phyloP scores from a whole-genome alignment of 2,888 invertebrate species.

The Erebia palarica region DNA sequence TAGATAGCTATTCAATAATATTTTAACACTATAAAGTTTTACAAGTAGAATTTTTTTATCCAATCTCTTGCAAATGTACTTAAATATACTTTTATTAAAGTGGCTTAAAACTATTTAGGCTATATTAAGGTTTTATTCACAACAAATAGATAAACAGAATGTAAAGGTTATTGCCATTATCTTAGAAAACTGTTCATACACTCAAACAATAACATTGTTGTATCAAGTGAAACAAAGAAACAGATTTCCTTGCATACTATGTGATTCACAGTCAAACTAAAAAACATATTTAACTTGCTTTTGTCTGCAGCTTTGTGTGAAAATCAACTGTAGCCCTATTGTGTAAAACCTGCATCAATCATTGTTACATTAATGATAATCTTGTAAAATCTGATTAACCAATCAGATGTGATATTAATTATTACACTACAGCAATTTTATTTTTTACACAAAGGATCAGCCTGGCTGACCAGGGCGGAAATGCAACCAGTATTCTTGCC shows the following conservation, averaged over 20 bases:
- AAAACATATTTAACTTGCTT: not conserved
- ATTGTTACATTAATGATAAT: no score
- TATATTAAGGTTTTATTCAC: not conserved
- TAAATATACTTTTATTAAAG: no score
- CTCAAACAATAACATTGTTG: conserved; percentile 24
- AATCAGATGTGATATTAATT: no score
- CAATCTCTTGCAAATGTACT: not conserved
- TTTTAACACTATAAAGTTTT: not conserved
- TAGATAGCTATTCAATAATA: not conserved
- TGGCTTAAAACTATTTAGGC: not conserved
- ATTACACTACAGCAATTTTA: no score
- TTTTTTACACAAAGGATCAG: no score
- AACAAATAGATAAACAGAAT: not conserved
- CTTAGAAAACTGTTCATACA: conserved; percentile 15
- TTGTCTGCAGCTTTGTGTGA: not conserved
- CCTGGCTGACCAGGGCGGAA: no score
- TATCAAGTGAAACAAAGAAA: conserved; percentile 19
- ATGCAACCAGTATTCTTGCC: no score
- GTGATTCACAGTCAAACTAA: conserved; percentile 35
- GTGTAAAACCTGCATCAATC: no score
- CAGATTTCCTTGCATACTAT: conserved; percentile 11
- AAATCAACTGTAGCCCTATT: not conserved
- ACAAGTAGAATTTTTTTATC: not conserved
- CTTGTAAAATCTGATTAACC: no score
- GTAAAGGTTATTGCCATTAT: conserved; percentile 15